Evolutionary conservation across 2,113 vertebrate genomes (phyloP), one percentile per base, ranked within the genome.

Genomic region (Xiphophorus hellerii): DNA sequence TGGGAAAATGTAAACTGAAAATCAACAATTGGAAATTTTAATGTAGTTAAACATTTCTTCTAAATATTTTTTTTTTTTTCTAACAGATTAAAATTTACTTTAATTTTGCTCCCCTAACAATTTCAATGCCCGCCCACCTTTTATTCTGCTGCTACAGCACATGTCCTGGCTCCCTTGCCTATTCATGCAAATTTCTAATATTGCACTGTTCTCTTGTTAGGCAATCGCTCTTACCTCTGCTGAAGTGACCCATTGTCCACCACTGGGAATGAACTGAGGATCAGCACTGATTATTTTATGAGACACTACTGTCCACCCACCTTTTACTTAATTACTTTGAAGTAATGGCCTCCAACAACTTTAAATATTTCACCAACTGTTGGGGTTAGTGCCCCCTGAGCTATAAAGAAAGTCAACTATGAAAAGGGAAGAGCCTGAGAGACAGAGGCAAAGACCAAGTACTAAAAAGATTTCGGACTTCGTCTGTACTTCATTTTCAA

Each of bases 341-440:
- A 89, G 83, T 87, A 89, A 92, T 90, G 87, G 75, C 78, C 83
- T 84, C 87, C 84, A 89, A 87, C 89, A 82, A 86, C 91, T 86
- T 86, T 72, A 73, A 74, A 89, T 89, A 89, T 91, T 90, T 88
- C 89, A 90, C 84, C 89, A 81, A 83, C 86, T 83, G 75, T 81
- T 66, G 30, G 61, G 42, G 70, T 82, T 74, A 80, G 60, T 37
- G 74, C 76, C 42, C 39, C 35, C 20, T 51, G 71, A 72, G 28
- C 70, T 71, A 58, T 17, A 44, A 44, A 66, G 72, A 74, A 48
- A 74, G 20, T 28, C 69, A 66, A 65, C 54, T 73, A 62, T 31
- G 67, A 87, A 74, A 63, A 68, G 72, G 31, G n/a, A 33, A 72
- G 65, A 61, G 66, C 44, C 15, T 8, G 48, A 42, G 66, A 48